Percentiles rank a stretch among this genome's conserved stretches.
phyloP scores from a whole-genome alignment of 2,113 vertebrate genomes.

The Cheirogaleus medius region DNA sequence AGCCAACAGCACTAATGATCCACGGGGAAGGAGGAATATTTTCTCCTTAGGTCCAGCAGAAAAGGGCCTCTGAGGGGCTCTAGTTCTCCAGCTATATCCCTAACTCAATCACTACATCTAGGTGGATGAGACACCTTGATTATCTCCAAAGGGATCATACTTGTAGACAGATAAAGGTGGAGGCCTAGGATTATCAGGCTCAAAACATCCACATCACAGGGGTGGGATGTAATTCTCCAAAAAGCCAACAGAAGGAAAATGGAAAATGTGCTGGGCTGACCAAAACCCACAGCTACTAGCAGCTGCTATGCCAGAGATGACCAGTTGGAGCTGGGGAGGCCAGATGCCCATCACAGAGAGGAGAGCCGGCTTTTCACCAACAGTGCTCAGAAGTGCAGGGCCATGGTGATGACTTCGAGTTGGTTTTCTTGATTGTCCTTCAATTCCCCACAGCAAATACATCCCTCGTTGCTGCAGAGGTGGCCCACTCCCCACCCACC shows the following conservation, averaged over 20 bases:
- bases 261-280: not conserved
- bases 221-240: not conserved
- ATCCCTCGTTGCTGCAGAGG: accelerated
- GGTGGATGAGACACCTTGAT: not conserved
- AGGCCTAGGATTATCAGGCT: not conserved
- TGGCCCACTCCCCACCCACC: accelerated
- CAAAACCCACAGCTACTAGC: not conserved
- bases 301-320: not conserved
- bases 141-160: not conserved
- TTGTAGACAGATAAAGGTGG: not conserved
- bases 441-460: no score
- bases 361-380: not conserved
- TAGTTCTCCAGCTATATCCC: not conserved
- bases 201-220: not conserved
- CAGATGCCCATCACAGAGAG: no score
- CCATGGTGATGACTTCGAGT: no score
- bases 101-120: not conserved
- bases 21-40: not conserved
- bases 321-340: accelerated
- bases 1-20: not conserved
- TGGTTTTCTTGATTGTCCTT: not conserved
- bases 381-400: not conserved
- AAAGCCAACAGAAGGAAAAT: not conserved
- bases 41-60: not conserved
- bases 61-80: not conserved